These are phyloP conservation scores for Phrynocephalus versicolor DNA, from an alignment of 2,113 vertebrate genomes.

Conservation along the genomic window DNA sequence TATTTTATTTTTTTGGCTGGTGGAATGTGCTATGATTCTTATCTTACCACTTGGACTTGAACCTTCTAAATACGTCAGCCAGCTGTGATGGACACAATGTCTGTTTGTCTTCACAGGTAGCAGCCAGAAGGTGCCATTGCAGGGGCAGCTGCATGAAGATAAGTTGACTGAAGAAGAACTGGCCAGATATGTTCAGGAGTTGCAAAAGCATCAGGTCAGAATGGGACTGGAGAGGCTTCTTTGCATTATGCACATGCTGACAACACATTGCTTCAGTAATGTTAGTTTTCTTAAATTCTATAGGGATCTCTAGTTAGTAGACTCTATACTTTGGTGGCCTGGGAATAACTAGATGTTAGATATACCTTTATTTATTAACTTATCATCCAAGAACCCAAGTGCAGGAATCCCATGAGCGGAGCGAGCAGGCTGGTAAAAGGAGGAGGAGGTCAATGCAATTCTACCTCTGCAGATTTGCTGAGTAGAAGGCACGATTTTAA, in stretches of 20 bases:
- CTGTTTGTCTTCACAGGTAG: slow-evolving; percentile 71
- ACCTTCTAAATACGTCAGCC: background rate
- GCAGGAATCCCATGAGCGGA: background rate
- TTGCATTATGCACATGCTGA: background rate
- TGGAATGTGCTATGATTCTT: background rate
- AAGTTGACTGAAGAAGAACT: slow-evolving; percentile 93
- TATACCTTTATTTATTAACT: background rate
- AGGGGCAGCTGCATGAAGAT: slow-evolving; percentile 68
- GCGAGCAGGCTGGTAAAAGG: background rate
- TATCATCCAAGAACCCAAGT: background rate
- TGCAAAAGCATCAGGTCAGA: slow-evolving; percentile 95
- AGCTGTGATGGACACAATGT: slow-evolving; percentile 7
- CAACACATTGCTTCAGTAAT: background rate
- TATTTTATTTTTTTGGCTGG: background rate
- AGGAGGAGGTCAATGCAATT: background rate
- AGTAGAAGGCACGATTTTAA: background rate
- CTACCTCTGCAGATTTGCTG: background rate
- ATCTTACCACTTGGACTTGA: background rate
- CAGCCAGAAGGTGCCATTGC: slow-evolving; percentile 75
- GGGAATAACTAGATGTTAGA: background rate
- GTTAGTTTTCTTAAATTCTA: slow-evolving; percentile 16
- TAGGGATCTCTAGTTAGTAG: background rate
- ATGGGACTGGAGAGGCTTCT: background rate
- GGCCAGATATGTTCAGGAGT: slow-evolving; percentile 87
- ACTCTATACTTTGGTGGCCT: background rate